Evolutionary conservation across 2,888 invertebrate species (phyloP), one percentile per base, ranked within the genome.

Genomic region (Muschampia plurimacula): DNA sequence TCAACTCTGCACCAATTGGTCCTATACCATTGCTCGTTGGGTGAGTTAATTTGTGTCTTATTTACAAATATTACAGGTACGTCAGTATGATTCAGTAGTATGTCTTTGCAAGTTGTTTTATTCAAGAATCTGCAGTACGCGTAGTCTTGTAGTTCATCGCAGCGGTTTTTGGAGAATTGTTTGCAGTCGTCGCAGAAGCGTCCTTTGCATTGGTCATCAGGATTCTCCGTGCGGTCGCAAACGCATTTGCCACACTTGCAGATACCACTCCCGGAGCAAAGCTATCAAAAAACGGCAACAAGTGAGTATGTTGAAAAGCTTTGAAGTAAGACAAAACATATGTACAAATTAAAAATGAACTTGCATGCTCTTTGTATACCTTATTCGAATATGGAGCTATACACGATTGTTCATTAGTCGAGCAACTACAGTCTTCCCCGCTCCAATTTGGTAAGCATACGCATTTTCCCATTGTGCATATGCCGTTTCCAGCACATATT

Each of bases 111-210:
- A 10, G 74, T 64, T 0, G 76, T 74, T 78, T 84, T 78, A 10
- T 82, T 74, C 6, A 78, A 70, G 69, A 82, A 81, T 57, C 84
- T 84, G 64, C 97, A 98, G 82, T 96, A 95, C 0, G 97, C 97
- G 82, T 97, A 97, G 44, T 95, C 94, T 79, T 95, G 95, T 73
- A 97, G 94, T 76, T 96, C 96, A 68, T 96, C 95, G 85, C 98
- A 98, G 77, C 96, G 94, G 77, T 95, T 90, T 2, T 95, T 95
- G 0, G 95, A 95, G 82, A 97, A 97, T 0, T 96, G 95, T 0
- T 96, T 95, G 81, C 97, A 97, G 67, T 95, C 95, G 77, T 97
- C 97, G 84, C 98, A 98, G 77, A 95, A 97, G 52, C 86, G 86
- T 10, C 96, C 96, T 0, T 90, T 91, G 77, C 95, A 95, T 12